Evolutionary conservation across 2,797 vertebrate species (phyloP).

Genomic region (Peromyscus nudipes): DNA sequence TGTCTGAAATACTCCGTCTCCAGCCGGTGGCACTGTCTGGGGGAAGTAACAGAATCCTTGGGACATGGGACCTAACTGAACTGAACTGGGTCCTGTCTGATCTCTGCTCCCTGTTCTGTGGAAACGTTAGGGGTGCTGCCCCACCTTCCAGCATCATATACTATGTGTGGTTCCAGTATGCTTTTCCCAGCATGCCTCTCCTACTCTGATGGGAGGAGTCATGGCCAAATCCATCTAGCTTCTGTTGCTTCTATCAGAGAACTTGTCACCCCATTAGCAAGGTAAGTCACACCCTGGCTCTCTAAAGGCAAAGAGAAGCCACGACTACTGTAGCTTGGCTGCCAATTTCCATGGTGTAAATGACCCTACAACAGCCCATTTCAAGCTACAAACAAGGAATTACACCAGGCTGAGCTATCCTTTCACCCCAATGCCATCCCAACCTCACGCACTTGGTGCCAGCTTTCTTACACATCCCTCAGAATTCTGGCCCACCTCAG

Average conservation of each 20-base stretch:
- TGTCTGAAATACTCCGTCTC: not conserved
- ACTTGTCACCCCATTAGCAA: not conserved
- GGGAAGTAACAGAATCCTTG: not conserved
- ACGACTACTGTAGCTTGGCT: not conserved
- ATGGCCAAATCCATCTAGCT: not conserved
- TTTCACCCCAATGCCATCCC: not conserved
- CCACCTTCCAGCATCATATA: too few species aligned
- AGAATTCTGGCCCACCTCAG: not conserved
- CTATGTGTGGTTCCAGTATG: not conserved
- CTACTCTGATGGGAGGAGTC: not conserved
- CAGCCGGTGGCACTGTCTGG: not conserved
- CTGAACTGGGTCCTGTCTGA: not conserved
- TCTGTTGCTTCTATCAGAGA: not conserved
- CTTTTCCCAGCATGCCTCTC: not conserved
- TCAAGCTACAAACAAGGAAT: not conserved
- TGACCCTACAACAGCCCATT: not conserved
- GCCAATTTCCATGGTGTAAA: fast-evolving
- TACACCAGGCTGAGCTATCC: fast-evolving
- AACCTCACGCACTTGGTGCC: not conserved
- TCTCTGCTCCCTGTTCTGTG: not conserved
- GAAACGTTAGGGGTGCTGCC: not conserved
- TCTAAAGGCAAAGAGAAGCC: not conserved
- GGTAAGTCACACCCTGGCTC: not conserved
- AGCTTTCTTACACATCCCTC: not conserved
- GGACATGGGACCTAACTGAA: not conserved